These are phyloP conservation scores for Acyrthosiphon pisum DNA, from an alignment of 1,140 invertebrate species.

Conservation along the genomic window DNA sequence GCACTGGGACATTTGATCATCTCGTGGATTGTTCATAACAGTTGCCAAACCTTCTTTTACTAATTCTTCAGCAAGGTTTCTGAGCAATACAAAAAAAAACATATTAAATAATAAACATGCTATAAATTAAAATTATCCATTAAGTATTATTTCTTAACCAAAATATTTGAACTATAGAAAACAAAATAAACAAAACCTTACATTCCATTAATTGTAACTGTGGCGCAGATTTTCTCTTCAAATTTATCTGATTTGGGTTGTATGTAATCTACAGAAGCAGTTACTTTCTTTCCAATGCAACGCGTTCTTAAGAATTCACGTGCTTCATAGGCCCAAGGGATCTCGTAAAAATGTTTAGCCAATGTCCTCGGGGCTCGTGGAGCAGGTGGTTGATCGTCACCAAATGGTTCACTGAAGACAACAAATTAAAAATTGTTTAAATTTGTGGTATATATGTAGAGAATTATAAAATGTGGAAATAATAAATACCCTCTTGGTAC, in stretches of 20 bases:
- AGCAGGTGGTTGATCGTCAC: constrained; percentile 49
- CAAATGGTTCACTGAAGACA: constrained; percentile 12
- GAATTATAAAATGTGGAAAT: neutral
- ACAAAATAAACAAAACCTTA: constrained; percentile 67
- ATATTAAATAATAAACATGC: neutral
- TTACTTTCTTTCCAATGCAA: constrained; percentile 94
- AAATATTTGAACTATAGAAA: neutral
- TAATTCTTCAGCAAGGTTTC: constrained; percentile 94
- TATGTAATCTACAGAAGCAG: constrained; percentile 93
- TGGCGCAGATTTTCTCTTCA: constrained; percentile 95
- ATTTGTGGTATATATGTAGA: neutral
- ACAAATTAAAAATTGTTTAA: neutral
- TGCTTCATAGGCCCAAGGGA: constrained; percentile 98
- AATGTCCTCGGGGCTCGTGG: constrained; percentile 31
- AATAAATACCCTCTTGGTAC: constrained; percentile 35
- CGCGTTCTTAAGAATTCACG: constrained; percentile 96
- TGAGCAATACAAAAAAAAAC: constrained; percentile 61
- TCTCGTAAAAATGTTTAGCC: constrained; percentile 84
- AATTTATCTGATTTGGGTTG: constrained; percentile 92
- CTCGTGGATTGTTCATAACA: constrained; percentile 90
- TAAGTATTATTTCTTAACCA: neutral
- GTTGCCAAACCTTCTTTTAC: constrained; percentile 91
- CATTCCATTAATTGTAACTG: constrained; percentile 82
- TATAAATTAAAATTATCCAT: neutral
- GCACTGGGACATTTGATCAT: constrained; percentile 92